A percentile compares a stretch with the other conserved stretches of the same genome.
These are phyloP conservation scores for Poeciliopsis gracilis DNA, from an alignment of 2,797 vertebrate species.

Conservation along the genomic window DNA sequence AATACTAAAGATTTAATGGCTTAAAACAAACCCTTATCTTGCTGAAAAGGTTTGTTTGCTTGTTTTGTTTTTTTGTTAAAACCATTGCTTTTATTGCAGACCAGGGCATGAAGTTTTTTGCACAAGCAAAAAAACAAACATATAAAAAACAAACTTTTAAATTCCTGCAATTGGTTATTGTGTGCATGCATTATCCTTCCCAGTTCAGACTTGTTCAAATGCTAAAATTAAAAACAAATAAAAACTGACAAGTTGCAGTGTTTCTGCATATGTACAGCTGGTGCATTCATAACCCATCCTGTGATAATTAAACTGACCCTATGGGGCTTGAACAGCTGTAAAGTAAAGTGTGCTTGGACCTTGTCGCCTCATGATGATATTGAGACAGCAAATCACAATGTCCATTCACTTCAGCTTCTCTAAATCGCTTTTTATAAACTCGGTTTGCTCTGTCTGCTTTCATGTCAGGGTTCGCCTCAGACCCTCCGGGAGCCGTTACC, in stretches of 20 bases:
- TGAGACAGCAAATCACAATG: background rate
- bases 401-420: background rate
- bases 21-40: no score
- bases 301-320: background rate
- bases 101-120: background rate
- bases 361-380: background rate
- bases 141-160: background rate
- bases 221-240: background rate
- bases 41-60: no score
- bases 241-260: background rate
- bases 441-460: slow-evolving; percentile 4
- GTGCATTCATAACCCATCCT: background rate
- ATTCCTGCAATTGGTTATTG: background rate
- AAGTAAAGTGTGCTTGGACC: background rate
- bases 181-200: no score
- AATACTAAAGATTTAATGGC: no score
- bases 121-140: background rate
- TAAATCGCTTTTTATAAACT: slow-evolving; percentile 4
- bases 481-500: slow-evolving; percentile 33
- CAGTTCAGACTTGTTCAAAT: background rate
- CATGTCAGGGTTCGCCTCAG: background rate
- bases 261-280: background rate
- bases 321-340: background rate
- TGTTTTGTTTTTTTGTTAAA: no score
- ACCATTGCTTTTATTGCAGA: background rate